Base-by-base conservation (phyloP, 2,797 vertebrate genomes). In the Mus minutoides region DNA sequence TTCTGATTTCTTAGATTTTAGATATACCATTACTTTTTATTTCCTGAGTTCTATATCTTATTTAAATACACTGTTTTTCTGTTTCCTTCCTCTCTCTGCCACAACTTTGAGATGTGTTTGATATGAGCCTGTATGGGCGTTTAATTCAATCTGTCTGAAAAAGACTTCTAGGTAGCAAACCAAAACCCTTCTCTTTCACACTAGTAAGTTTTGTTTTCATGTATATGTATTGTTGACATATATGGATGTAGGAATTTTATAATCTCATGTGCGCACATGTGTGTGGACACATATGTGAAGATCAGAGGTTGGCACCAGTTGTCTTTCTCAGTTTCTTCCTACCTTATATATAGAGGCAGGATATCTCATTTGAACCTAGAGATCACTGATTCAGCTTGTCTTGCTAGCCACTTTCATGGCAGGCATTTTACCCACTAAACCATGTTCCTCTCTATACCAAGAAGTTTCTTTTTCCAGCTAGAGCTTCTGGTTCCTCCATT, bases 1-100 rank as follows among this genome's bases (percentile, higher is more conserved):
- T 22, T 85, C 37, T 75, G 17, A 16, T 52, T 75, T 88, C 60
- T 95, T 83, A 91, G 40, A 78, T 88, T 94, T 86, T 24, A 95
- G 52, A 52, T 54, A 24, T 17, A 17, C 13, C 22, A 40, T 64
- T 88, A 5, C 85, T 87, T 84, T 90, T 78, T 7, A 46, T 62
- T 62, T 93, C 82, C 9, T 34, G 85, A n/a, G 49, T 60, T 94
- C 82, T 22, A 58, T 73, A 58, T 86, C 1, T 22, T 95, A 16
- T 83, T 8, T 75, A 43, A 75, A 16, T 17, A 10, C 77, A 31
- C 54, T 60, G 19, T 91, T 37, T 6, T 49, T 67, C 52, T 79
- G 58, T 60, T 3, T 76, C 94, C 34, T 91, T 12, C 19, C 34
- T 6, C 9, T 17, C 58, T 10, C 4, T 67, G 2, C 21, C 26